Evolutionary conservation across 2,888 invertebrate species (phyloP), one percentile per base, ranked within the genome.

Genomic region (Drosophila planitibia): DNA sequence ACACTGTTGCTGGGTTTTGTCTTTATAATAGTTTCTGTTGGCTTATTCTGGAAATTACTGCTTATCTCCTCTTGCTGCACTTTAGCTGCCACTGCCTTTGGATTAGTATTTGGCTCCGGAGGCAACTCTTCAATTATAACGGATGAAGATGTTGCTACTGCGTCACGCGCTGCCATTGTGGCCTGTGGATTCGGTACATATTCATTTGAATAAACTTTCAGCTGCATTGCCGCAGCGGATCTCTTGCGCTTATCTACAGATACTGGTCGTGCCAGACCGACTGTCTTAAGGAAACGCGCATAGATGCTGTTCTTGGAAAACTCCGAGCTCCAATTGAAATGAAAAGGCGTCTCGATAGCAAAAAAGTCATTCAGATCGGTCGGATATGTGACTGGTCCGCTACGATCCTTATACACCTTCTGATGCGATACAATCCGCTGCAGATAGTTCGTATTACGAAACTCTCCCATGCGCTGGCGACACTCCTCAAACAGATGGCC

Each of bases 401-500:
- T 61, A 32, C 87, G 80, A 77, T 93, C 93, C 44, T 81, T 83
- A 55, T 93, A 93, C 0, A 91, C 81, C 65, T 93, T 93, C 64
- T 92, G 89, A 80, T 93, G 91, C 2, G 93, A 93, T 65, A 90
- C 83, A 55, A 93, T 91, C 6, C 82, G 79, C 19, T 79, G 86
- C 2, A 83, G 62, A 14, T 72, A 75, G 47, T 79, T 86, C 14
- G 58, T 47, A 67, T 76, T 28, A 49, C 67, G 93, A 80, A 90
- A 93, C 57, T 93, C 92, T 14, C 89, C 83, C n/a, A 92, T 87
- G 7, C 91, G 89, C 19, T 91, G 74, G 19, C 86, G 88, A 62
- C 94, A 94, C n/a, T 88, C 84, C 63, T 94, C 94, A 1, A 93
- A 87, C 33, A 91, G 84, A 86, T 95, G 95, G 0, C 95, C 95